Evolutionary conservation across 2,888 invertebrate species (phyloP).

Genomic region (Oligia fasciuncula): DNA sequence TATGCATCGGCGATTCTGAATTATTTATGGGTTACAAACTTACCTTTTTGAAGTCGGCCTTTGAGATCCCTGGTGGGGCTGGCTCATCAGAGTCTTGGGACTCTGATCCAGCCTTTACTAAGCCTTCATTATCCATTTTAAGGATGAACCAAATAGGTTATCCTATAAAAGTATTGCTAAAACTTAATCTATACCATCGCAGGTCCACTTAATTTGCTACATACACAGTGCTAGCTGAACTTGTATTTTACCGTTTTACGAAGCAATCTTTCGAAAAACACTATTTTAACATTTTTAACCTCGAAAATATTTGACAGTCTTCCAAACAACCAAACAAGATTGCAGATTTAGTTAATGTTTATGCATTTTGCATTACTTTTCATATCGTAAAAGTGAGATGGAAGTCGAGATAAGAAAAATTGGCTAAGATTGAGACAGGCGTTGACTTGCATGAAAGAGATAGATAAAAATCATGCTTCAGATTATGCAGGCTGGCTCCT

Average conservation of each 20-base stretch:
- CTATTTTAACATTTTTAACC: conserved; percentile 13
- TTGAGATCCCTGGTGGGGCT: conserved; percentile 66
- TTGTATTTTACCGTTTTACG: not conserved
- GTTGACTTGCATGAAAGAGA: conserved; percentile 21
- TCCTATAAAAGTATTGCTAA: not conserved
- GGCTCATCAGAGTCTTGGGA: conserved; percentile 74
- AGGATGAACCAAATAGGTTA: conserved; percentile 27
- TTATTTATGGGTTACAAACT: conserved; percentile 34
- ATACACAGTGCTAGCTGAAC: not conserved
- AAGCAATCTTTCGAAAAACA: conserved; percentile 6
- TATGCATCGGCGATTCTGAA: conserved; percentile 19
- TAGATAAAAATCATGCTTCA: conserved; percentile 9
- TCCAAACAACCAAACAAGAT: conserved; percentile 26
- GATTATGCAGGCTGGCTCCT: not conserved
- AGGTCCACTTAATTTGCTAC: not conserved
- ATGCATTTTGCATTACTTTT: conserved; percentile 10
- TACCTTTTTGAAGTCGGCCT: conserved; percentile 63
- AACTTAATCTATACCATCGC: conserved; percentile 14
- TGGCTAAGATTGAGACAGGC: not conserved
- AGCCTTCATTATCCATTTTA: conserved; percentile 69
- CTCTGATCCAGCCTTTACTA: conserved; percentile 66
- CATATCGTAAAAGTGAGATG: conserved; percentile 22
- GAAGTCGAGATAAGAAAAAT: conserved; percentile 11
- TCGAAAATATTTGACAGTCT: conserved; percentile 27
- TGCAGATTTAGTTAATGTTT: not conserved